Evolutionary conservation across 2,888 invertebrate genomes (phyloP).

Genomic region (Caenorhabditis becei): DNA sequence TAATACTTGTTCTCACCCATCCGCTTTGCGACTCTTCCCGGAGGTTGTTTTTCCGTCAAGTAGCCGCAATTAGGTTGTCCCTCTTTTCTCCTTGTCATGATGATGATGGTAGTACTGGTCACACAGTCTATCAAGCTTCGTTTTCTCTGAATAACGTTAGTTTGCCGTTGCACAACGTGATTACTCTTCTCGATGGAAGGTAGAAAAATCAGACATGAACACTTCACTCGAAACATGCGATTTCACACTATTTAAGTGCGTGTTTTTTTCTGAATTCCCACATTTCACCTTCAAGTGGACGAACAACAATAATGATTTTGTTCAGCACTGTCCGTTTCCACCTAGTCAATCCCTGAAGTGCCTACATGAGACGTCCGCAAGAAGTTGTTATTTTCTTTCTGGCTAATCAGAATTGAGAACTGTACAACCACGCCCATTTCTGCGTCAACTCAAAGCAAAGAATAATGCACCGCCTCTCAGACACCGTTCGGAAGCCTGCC

Average conservation of each 20-base stretch:
- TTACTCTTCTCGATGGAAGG: not conserved
- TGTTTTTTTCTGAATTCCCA: not conserved
- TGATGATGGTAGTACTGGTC: constrained; percentile 4
- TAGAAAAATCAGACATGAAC: not conserved
- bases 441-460: not conserved
- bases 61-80: constrained; percentile 53
- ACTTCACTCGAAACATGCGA: not conserved
- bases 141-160: not conserved
- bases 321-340: not conserved
- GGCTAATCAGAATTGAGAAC: not conserved
- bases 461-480: not conserved
- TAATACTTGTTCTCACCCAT: constrained; percentile 19
- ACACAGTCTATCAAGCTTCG: not conserved
- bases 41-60: constrained; percentile 43
- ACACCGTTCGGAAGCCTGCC: not conserved
- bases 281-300: constrained; percentile 5
- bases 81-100: not conserved
- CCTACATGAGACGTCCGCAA: not conserved
- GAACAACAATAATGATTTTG: constrained; percentile 1
- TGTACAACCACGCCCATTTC: not conserved
- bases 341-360: not conserved
- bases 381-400: not conserved
- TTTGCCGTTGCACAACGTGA: not conserved
- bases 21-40: constrained; percentile 20
- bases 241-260: not conserved